Conservation (phyloP, 1,140 invertebrate genomes). For the Propsilocerus akamusi region DNA sequence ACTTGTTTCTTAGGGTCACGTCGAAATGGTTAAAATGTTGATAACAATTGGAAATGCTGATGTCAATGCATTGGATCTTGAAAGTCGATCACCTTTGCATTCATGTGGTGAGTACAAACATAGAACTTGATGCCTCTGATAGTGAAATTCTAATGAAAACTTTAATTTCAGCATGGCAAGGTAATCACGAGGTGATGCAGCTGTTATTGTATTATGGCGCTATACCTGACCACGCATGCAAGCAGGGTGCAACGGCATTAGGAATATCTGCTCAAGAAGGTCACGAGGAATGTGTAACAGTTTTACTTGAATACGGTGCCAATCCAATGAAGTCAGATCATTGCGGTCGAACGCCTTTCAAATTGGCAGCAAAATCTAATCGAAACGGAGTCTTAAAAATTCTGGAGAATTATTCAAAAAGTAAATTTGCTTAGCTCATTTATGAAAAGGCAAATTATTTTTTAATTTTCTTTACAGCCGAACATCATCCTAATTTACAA, state of each 20-base stretch:
- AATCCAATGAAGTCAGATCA: constrained; percentile 85
- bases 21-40: constrained; percentile 73
- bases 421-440: constrained; percentile 10
- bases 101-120: no score
- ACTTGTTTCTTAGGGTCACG: constrained; percentile 13
- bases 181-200: constrained; percentile 66
- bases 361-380: constrained; percentile 33
- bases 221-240: constrained; percentile 75
- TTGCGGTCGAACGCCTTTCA: constrained; percentile 49
- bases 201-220: constrained; percentile 62
- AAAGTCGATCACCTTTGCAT: constrained; percentile 75
- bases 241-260: constrained; percentile 83
- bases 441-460: not conserved
- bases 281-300: constrained; percentile 76
- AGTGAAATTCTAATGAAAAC: no score
- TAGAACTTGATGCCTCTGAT: no score
- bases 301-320: constrained; percentile 71
- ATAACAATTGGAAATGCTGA: constrained; percentile 54
- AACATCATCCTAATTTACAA: constrained; percentile 20
- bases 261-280: constrained; percentile 74
- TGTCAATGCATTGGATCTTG: constrained; percentile 78
- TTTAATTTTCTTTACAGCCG: constrained; percentile 6
- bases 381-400: constrained; percentile 24
- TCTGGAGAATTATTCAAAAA: constrained; percentile 23
- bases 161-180: constrained; percentile 94